Conservation (phyloP, 2,113 vertebrate species). For the Callorhinus ursinus region DNA sequence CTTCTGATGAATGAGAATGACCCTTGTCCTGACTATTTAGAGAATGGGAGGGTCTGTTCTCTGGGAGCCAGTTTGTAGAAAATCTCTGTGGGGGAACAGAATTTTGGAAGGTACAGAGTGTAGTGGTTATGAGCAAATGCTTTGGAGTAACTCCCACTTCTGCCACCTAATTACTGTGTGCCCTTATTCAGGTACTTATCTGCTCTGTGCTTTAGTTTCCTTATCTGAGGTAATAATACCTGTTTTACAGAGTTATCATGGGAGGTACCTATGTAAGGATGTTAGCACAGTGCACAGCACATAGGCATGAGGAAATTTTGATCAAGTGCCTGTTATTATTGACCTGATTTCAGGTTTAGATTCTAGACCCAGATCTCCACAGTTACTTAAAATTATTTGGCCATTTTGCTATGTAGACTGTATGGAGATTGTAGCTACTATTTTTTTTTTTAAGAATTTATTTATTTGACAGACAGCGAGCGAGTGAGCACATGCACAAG, state of each 20-base stretch:
- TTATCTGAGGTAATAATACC: neutral
- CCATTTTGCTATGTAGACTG: neutral
- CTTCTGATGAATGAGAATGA: conserved; percentile 7
- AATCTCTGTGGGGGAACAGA: neutral
- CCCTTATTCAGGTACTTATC: neutral
- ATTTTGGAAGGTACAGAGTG: neutral
- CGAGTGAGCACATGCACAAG: neutral
- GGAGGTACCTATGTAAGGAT: neutral
- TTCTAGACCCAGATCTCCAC: neutral
- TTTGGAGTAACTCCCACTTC: neutral
- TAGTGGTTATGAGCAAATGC: neutral
- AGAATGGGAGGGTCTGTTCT: neutral
- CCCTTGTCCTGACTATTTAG: neutral
- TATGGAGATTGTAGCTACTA: neutral
- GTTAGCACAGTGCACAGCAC: neutral
- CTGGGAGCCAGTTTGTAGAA: neutral
- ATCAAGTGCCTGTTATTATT: conserved; percentile 1
- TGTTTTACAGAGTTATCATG: neutral
- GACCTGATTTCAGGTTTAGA: neutral
- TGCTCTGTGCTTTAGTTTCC: neutral
- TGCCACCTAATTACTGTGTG: neutral
- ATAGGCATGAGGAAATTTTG: neutral
- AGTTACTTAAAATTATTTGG: neutral
- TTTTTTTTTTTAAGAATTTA: no score
- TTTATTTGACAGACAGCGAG: neutral